Evolutionary conservation across 2,113 vertebrate species (phyloP), one percentile per base, ranked within the genome.

Genomic region (Lepisosteus oculatus): DNA sequence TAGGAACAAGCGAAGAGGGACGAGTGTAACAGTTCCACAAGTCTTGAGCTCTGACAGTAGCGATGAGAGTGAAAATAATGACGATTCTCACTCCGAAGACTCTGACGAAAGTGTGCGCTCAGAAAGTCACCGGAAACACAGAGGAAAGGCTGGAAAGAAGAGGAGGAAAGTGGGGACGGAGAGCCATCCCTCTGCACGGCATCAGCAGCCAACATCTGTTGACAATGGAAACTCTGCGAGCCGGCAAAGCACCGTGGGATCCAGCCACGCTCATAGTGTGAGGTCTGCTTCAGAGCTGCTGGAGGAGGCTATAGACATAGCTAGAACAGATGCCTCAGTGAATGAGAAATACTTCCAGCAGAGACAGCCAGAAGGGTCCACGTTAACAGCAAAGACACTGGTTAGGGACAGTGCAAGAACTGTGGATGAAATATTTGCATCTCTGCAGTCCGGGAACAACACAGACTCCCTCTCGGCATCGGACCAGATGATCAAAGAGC

Each of bases 401-500:
- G 9, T 71, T 65, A 85, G 76, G 55, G 72, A 71, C 17, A 11
- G 71, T 72, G 83, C 83, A 69, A 83, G 55, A 47, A 85, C 80
- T 78, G 80, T 85, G 65, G 88, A 90, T 81, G 89, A 94, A 82
- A 86, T 92, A 81, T 86, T 89, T 72, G 84, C 81, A 68, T 92
- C 88, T 12, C 79, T 85, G 77, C 85, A 82, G 81, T 89, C 81
- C 55, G 79, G 15, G 56, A 42, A 4, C 4, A 43, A 65, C 45
- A 61, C 15, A 55, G 54, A 86, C 77, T 73, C 76, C 61, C 81
- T 78, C 68, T 81, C 77, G 76, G 77, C 81, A 17, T 83, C 85
- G 11, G 87, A 91, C 72, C 61, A 83, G 73, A 85, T 0, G 76
- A 87, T 92, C 81, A 87, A 79, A 84, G 87, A 87, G 67, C 87